These are phyloP conservation scores for Manis javanica DNA, from an alignment of 2,797 vertebrate genomes.

Conservation along the genomic window DNA sequence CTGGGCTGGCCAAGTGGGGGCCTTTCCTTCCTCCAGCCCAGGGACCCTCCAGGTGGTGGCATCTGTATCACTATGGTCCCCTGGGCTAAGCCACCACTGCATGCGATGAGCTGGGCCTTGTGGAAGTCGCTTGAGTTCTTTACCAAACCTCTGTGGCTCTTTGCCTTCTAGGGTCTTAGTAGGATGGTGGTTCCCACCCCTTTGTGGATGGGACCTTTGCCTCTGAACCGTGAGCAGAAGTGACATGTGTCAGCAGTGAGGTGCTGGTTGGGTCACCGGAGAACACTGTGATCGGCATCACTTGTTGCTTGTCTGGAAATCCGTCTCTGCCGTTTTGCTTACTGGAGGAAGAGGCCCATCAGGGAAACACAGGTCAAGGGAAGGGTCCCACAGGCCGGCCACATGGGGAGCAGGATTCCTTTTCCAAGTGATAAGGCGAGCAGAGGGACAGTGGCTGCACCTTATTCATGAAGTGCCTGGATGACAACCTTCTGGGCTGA, in stretches of 20 bases:
- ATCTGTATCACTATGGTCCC: neutral
- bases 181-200: no score
- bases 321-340: accelerated
- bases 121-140: neutral
- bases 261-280: neutral
- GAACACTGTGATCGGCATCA: neutral
- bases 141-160: accelerated
- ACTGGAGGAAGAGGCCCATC: neutral
- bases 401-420: accelerated
- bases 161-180: neutral
- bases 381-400: neutral
- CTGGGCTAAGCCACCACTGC: neutral
- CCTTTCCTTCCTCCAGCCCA: neutral
- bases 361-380: neutral
- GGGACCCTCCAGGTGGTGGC: neutral
- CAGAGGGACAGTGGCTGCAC: neutral
- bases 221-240: neutral
- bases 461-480: neutral
- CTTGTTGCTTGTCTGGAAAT: neutral
- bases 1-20: neutral
- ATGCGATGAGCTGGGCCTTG: accelerated
- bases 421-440: neutral
- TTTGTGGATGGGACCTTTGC: neutral
- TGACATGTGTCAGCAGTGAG: accelerated
- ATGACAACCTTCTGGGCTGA: neutral